phyloP scores from a whole-genome alignment of 2,888 invertebrate species.

The Pammene aurita region DNA sequence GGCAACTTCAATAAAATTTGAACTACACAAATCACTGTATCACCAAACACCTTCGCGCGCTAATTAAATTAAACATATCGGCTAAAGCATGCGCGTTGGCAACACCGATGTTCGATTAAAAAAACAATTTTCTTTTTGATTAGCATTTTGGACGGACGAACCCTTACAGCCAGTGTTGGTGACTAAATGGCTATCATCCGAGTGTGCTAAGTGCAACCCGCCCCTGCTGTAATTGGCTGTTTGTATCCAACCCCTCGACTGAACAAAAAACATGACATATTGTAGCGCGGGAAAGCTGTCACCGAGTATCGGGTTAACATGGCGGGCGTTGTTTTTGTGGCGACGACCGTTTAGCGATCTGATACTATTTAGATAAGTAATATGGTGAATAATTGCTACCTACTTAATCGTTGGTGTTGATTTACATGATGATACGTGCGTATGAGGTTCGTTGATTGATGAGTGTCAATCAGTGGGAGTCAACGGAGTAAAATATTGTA shows the following conservation, averaged over 20 bases:
- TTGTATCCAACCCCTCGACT: conserved; percentile 80
- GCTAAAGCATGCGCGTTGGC: conserved; percentile 70
- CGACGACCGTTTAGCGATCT: conserved; percentile 67
- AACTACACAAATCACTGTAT: conserved; percentile 71
- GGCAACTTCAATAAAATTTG: conserved; percentile 50
- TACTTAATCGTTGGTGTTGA: conserved; percentile 35
- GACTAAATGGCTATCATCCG: conserved; percentile 77
- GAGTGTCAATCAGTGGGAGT: background rate
- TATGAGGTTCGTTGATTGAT: background rate
- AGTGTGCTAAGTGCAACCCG: conserved; percentile 73
- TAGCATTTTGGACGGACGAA: conserved; percentile 59
- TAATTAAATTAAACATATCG: conserved; percentile 77
- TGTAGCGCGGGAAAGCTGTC: conserved; percentile 81
- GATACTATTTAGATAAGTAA: conserved; percentile 67
- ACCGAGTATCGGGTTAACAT: conserved; percentile 71
- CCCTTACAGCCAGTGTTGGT: conserved; percentile 69
- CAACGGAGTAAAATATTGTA: background rate
- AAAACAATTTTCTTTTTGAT: conserved; percentile 47
- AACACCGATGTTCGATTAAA: conserved; percentile 56
- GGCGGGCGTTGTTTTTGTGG: conserved; percentile 71
- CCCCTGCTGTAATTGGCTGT: conserved; percentile 81
- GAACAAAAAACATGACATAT: conserved; percentile 79
- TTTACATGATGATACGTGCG: conserved; percentile 27
- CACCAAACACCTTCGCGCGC: conserved; percentile 63
- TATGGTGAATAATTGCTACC: conserved; percentile 44